Base-by-base conservation (phyloP, 2,113 vertebrate species). In the Antechinus flavipes region DNA sequence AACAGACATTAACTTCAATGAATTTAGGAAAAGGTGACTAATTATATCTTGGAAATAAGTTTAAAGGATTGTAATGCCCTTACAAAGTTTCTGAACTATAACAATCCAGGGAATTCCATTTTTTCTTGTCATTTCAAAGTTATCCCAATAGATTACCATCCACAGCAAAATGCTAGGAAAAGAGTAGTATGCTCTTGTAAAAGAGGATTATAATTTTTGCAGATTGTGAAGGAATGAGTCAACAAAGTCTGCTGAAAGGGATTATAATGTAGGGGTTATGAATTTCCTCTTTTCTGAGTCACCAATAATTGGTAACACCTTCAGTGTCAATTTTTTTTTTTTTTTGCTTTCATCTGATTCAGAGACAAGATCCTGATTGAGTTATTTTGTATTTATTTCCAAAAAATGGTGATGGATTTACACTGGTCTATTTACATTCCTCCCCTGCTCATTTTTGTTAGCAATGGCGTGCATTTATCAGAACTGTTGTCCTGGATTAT, bases 391-490 rank as follows among this genome's bases (percentile, higher is more conserved):
- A 7, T 91, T 91, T 35, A 30, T 46, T 30, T 14, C 46, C 46
- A 3, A 91, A 7, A 5, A 91, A 6, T 24, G 50, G 30, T 56
- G 47, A 25, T 68, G 68, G 26, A 49, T 92, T 90, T 93, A 56
- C 0, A 56, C 53, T 61, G 14, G 56, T 27, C n/a, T 30, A 92
- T 27, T 95, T 49, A 52, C 4, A 93, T 42, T 1, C 9, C 8
- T 58, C 35, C 58, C 93, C 58, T 89, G 95, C 89, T 93, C 16
- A 84, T 52, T 93, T 89, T 91, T 49, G 0, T 55, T 93, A 92
- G 30, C 25, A 95, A 91, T 53, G 2, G 10, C 24, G 90, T 95
- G 52, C 9, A 89, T 35, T 96, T 95, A 91, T 93, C 93, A 55
- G 91, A 94, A 93, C 49, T 93, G 56, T 47, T 84, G 12, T 92